A percentile compares a stretch with the other conserved stretches of the same genome.
These are phyloP conservation scores for Pristiophorus japonicus DNA, from an alignment of 2,113 vertebrate genomes.

Conservation along the genomic window DNA sequence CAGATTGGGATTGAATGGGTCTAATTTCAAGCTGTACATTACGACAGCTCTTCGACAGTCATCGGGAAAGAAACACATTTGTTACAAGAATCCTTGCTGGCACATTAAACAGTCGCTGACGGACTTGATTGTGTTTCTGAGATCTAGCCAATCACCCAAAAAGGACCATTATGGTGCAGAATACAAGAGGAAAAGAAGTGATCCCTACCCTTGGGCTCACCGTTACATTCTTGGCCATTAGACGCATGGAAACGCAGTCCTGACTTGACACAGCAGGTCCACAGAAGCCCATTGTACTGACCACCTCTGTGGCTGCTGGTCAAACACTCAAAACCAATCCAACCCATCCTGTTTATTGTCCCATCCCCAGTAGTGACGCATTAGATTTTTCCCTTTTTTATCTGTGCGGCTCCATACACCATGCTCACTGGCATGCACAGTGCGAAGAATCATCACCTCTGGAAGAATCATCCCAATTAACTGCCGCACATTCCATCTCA, in stretches of 20 bases:
- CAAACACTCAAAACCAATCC: background rate
- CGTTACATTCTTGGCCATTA: background rate
- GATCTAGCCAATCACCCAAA: background rate
- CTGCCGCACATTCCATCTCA: background rate
- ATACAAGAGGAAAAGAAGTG: background rate
- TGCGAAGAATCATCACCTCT: too few species aligned
- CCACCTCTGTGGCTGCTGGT: background rate
- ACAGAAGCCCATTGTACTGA: too few species aligned
- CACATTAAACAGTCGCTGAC: background rate
- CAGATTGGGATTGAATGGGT: background rate
- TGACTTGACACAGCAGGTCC: background rate
- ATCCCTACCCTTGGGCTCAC: background rate
- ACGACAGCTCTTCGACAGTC: background rate
- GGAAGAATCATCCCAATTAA: background rate
- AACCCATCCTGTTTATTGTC: background rate
- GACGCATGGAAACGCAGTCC: background rate
- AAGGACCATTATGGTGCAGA: background rate
- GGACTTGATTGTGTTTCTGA: background rate
- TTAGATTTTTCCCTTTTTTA: background rate
- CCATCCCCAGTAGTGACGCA: background rate
- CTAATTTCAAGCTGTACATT: background rate
- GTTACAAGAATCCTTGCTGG: background rate
- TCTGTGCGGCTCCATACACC: background rate
- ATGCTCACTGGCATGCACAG: background rate
- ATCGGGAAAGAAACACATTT: background rate